phyloP scores from a whole-genome alignment of 2,888 invertebrate species.

The Penaeus monodon region DNA sequence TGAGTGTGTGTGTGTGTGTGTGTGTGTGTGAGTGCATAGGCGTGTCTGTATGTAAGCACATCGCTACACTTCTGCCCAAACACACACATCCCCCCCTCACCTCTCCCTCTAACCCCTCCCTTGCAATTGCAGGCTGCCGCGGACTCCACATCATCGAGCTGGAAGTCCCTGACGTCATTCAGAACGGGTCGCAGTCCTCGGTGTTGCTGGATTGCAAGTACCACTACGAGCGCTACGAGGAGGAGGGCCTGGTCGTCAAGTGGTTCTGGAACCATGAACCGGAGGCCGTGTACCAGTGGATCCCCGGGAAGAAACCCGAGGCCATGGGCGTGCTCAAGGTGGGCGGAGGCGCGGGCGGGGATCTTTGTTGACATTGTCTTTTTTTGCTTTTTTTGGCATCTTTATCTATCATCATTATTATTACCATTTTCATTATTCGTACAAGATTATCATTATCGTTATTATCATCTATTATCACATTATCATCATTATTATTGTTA shows the following conservation, averaged over 20 bases:
- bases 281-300: conserved; percentile 67
- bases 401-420: too few species aligned
- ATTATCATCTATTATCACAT: background rate
- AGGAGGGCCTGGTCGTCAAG: conserved; percentile 66
- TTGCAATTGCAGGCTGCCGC: conserved; percentile 24
- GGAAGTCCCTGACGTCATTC: conserved; percentile 73
- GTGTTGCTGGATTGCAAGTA: conserved; percentile 67
- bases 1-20: background rate
- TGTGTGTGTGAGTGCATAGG: background rate
- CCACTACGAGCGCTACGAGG: conserved; percentile 65
- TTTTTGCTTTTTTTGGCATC: too few species aligned
- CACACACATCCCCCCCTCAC: background rate
- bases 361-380: too few species aligned
- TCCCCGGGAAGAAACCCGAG: conserved; percentile 65
- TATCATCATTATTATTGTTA: too few species aligned
- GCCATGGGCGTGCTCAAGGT: conserved; percentile 62
- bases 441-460: background rate
- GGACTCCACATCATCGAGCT: conserved; percentile 73
- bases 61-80: background rate
- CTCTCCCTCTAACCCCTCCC: background rate
- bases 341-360: background rate
- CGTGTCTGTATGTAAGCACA: background rate
- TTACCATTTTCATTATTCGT: too few species aligned
- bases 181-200: conserved; percentile 66
- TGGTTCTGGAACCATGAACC: conserved; percentile 67